Evolutionary conservation across 2,888 invertebrate species (phyloP), one percentile per base, ranked within the genome.

Genomic region (Drosophila kuntzei): DNA sequence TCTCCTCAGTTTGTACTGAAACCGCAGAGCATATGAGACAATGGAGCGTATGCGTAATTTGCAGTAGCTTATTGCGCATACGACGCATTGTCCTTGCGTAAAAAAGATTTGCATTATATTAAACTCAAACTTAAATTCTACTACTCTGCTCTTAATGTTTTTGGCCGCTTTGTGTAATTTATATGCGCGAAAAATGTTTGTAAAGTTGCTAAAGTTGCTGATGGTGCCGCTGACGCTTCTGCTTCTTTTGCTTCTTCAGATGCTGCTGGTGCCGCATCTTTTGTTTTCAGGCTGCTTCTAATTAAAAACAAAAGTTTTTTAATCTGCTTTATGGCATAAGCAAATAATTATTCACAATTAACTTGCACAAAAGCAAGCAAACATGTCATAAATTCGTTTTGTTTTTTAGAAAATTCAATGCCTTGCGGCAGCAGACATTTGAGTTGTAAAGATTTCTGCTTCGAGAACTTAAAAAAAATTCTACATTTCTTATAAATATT

Each of bases 231-330:
- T 36, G 47, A 8, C 25, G 37, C 22, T 25, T 3, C 14, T 25
- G 58, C n/a, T 39, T 41, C 20, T 46, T n/a, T n/a, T n/a, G n/a
- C n/a, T n/a, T 8, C 12, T 39, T 9, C 11, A 66, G 57, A 59
- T 47, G 53, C 12, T 61, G 50, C 20, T 74, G 76, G 58, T 53
- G 76, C 41, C 62, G 61, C 73, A 62, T 81, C 82, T 82, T 87
- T 79, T 87, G 68, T 81, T 76, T 69, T 76, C 73, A 47, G 69
- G 61, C 70, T 78, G 72, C 69, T 79, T 80, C 84, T 84, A 88
- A 84, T 84, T 84, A 88, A 86, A 84, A 84, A 81, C 81, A 83
- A 84, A 84, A 84, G 88, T 84, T 84, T 84, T 88, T 88, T 84
- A 84, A 84, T 84, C 84, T 88, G 64, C 86, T 88, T 84, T 84